phyloP scores from a whole-genome alignment of 2,797 vertebrate species.

The Eulemur albifrons region DNA sequence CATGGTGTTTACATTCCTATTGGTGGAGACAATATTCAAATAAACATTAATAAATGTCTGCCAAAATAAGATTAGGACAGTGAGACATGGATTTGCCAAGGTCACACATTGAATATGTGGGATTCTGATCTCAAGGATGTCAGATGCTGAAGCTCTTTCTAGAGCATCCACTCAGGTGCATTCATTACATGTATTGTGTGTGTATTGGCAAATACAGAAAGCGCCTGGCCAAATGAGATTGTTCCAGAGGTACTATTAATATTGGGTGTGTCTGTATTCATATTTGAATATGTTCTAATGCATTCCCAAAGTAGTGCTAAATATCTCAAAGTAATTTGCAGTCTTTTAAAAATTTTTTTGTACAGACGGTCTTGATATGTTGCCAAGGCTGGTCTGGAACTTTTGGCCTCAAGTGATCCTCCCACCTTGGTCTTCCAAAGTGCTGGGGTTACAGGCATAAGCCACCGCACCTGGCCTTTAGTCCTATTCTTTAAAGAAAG shows the following conservation, averaged over 20 bases:
- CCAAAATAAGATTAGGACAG: neutral
- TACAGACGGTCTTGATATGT: neutral
- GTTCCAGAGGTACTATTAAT: slow-evolving; percentile 42
- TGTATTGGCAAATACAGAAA: slow-evolving; percentile 2
- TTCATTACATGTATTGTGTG: neutral
- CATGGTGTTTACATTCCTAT: neutral
- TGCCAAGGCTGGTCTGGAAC: neutral
- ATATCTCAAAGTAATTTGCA: neutral
- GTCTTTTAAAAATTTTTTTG: neutral
- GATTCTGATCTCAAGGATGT: neutral
- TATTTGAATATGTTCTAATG: neutral
- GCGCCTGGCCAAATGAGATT: neutral
- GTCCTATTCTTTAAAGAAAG: neutral
- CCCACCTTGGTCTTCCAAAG: neutral
- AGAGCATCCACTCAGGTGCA: neutral
- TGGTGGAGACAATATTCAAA: neutral
- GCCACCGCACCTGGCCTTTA: neutral
- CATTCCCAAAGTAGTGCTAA: neutral
- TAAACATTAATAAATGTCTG: neutral
- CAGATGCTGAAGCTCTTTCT: neutral
- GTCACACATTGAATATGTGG: neutral
- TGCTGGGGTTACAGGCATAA: neutral
- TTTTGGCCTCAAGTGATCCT: neutral
- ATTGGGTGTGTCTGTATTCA: neutral
- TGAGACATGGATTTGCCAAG: neutral